A percentile compares a stretch with the other conserved stretches of the same genome.
Conservation (phyloP, 2,113 vertebrate genomes). For the Marcusenius ussheri region DNA sequence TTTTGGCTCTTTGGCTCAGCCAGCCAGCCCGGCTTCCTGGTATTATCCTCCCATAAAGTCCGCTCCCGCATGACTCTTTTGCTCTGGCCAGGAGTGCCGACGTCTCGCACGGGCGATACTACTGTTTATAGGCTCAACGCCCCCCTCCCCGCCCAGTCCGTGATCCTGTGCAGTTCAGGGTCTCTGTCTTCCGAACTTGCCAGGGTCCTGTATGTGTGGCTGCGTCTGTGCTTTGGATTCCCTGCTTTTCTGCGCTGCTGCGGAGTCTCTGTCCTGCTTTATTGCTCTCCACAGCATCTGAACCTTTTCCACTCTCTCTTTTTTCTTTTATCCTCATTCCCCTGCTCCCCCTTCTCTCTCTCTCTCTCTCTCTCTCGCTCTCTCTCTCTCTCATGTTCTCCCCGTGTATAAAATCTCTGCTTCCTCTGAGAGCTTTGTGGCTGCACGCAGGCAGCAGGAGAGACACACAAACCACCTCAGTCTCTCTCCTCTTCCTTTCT, state of each 20-base stretch:
- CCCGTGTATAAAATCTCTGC: constrained; percentile 18
- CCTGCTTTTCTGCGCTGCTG: constrained; percentile 51
- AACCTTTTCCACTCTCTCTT: constrained; percentile 11
- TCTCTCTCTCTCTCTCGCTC: constrained; percentile 5
- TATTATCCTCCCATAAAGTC: background rate
- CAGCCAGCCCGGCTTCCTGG: background rate
- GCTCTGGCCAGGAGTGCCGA: background rate
- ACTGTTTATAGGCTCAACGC: background rate
- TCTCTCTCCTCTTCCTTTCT: constrained; percentile 14
- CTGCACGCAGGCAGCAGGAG: constrained; percentile 7
- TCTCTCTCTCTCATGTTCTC: constrained; percentile 18
- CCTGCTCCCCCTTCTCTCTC: constrained; percentile 23
- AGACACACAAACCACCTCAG: constrained; percentile 20
- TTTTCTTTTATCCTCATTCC: constrained; percentile 20
- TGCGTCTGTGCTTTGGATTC: background rate
- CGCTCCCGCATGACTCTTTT: background rate
- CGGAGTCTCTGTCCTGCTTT: constrained; percentile 4
- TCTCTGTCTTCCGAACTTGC: background rate
- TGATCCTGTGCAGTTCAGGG: background rate
- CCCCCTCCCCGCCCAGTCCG: background rate
- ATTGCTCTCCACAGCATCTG: constrained; percentile 13
- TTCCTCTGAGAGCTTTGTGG: constrained; percentile 8
- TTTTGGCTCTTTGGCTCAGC: background rate
- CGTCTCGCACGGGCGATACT: background rate
- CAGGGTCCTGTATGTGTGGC: background rate